Base-by-base conservation (phyloP, 2,888 invertebrate genomes). In the Aelia acuminata region DNA sequence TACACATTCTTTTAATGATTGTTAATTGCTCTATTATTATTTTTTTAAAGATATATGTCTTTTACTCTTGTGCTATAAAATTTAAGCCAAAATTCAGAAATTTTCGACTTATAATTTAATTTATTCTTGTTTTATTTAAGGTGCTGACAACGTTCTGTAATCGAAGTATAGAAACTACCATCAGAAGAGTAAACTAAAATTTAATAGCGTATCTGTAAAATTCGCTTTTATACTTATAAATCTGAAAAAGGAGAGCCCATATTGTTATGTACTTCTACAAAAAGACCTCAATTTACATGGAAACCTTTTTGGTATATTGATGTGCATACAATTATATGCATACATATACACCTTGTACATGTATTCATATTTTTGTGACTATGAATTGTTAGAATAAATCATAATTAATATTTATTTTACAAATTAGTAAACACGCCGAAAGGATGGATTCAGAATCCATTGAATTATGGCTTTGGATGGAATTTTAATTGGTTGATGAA, bases 401-500 rank as follows among this genome's bases (percentile, higher is more conserved):
- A 18, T 80, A 47, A 80, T 80, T 22, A 47, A 80, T 80, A 80
- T 80, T 80, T 80, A 80, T 80, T 80, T 80, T 80, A 80, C 39
- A 80, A 80, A 80, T 43, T 80, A 39, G 43, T 43, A 80, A 80
- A 80, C 43, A 80, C 43, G 80, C 80, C 80, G 43, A 43, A 80
- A n/a, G 39, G 22, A 43, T 43, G 80, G 80, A 80, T 80, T 80
- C n/a, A 80, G 80, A 80, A 80, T 80, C 80, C 43, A 80, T 80
- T 80, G 13, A 80, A 80, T 80, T 47, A n/a, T 80, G 80, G 39
- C 39, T 43, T 47, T 80, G 80, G 47, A 43, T 80, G 80, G n/a
- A 80, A 80, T 80, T 80, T 80, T 80, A 80, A 80, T 43, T 35
- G 80, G 39, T 80, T 80, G 80, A 80, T 80, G 43, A 80, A 80